Evolutionary conservation across 2,797 vertebrate genomes (phyloP).

Genomic region (Galaxias olidus): DNA sequence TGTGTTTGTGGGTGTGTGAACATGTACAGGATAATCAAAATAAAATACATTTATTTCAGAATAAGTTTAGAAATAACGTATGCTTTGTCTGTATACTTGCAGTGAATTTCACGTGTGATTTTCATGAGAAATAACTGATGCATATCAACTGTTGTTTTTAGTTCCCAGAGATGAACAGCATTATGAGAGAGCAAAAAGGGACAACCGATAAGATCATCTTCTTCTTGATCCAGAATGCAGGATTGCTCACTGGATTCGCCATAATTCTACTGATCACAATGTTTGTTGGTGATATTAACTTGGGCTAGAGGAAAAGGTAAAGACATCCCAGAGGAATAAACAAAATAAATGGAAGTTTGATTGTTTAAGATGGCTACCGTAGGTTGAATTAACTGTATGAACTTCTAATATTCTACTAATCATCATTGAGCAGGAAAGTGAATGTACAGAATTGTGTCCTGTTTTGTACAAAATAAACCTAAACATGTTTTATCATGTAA

Average conservation of each 20-base stretch:
- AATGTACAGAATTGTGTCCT: conserved; percentile 35
- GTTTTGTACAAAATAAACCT: conserved; percentile 53
- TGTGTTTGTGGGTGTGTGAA: too few relatives aligned
- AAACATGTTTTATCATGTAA: conserved; percentile 29
- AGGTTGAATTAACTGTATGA: not conserved
- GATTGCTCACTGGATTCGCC: conserved; percentile 73
- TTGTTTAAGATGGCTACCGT: too few relatives aligned
- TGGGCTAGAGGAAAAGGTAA: conserved; percentile 53
- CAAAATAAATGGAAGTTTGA: not conserved
- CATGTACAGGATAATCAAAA: too few relatives aligned
- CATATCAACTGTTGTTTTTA: conserved; percentile 38
- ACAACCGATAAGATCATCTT: conserved; percentile 63
- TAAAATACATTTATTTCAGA: too few relatives aligned
- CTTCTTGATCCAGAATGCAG: conserved; percentile 79
- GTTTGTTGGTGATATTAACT: conserved; percentile 72
- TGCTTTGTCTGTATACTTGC: too few relatives aligned
- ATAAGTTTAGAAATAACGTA: too few relatives aligned
- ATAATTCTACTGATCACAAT: conserved; percentile 79
- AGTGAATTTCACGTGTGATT: conserved; percentile 2
- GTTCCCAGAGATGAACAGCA: conserved; percentile 81
- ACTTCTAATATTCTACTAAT: conserved; percentile 41
- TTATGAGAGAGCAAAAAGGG: conserved; percentile 54
- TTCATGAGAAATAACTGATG: not conserved
- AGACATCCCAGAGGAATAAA: not conserved
- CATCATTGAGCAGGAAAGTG: conserved; percentile 27